A percentile compares a stretch with the other conserved stretches of the same genome.
Evolutionary conservation across 2,113 vertebrate genomes (phyloP).

Genomic region (Anhinga rufa): DNA sequence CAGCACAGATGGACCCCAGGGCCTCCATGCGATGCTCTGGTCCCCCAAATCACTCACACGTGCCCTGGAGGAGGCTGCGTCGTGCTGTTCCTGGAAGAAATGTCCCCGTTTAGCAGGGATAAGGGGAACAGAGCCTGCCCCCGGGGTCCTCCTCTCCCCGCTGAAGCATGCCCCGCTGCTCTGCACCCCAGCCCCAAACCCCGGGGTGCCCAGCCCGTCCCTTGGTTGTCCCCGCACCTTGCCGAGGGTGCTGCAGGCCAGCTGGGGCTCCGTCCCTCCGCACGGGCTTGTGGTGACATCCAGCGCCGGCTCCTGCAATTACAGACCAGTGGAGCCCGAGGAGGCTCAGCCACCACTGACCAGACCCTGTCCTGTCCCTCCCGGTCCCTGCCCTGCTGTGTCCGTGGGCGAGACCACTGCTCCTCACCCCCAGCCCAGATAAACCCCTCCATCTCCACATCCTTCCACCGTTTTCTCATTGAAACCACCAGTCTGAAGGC

Average conservation of each 20-base stretch:
- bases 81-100: accelerated
- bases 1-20: accelerated
- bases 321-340: accelerated
- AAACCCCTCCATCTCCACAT: accelerated
- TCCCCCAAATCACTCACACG: accelerated
- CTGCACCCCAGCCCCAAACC: neutral
- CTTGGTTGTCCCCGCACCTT: neutral
- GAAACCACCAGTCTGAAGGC: neutral
- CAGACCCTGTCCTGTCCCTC: accelerated
- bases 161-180: neutral
- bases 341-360: too few relatives aligned
- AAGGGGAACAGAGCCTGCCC: neutral
- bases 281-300: neutral
- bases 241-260: neutral
- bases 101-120: accelerated
- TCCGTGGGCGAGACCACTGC: accelerated
- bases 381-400: neutral
- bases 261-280: neutral
- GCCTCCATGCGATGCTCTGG: neutral
- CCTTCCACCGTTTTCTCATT: accelerated
- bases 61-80: accelerated
- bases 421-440: neutral
- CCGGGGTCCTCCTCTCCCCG: too few relatives aligned
- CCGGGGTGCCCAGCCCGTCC: too few relatives aligned
- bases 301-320: neutral